Base-by-base conservation (phyloP, 2,797 vertebrate species). In the Coluber constrictor region DNA sequence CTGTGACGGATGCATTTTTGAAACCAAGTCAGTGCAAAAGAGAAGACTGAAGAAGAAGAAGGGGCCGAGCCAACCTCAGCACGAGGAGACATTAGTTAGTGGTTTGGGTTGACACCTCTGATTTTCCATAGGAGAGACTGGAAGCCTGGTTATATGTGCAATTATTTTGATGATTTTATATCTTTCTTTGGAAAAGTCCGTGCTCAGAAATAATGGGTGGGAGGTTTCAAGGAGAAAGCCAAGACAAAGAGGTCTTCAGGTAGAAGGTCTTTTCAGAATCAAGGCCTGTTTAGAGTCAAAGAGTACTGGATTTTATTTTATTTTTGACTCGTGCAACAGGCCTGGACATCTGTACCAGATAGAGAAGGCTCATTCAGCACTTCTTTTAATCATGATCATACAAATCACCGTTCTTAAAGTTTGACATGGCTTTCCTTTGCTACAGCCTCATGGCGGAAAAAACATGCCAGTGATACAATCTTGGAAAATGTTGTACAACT, bases 131-230 rank as follows among this genome's bases (percentile, higher is more conserved):
- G 15, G 92, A 95, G 95, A 94, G 94, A 94, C 95, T 93, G 94
- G 94, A 97, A 97, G 93, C 87, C 95, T 95, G 96, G 94, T 96
- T 94, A 95, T 94, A 96, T 94, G 97, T 97, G 97, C 97, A 97
- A 97, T 97, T 96, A 11, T 79, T 10, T 55, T 43, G 25, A 54
- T 57, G 20, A 4, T 88, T 95, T 95, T 74, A 25, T 93, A 93
- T 93, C 23, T 4, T 86, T 92, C 90, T 83, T 90, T 94, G 11
- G 3, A 90, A 92, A 93, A 92, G 27, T 20, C 93, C 94, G 0
- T 0, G 92, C 90, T 79, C 57, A n/a, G 0, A 74, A 66, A 29
- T 9, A 95, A 92, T 95, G 79, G 83, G 92, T 92, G 90, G 87
- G 0, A 0, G 1, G 32, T 93, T 94, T 93, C 91, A 1, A 37